Percentiles rank a stretch among this genome's conserved stretches.
Conservation (phyloP, 2,797 vertebrate genomes). For the Eremophila alpestris region DNA sequence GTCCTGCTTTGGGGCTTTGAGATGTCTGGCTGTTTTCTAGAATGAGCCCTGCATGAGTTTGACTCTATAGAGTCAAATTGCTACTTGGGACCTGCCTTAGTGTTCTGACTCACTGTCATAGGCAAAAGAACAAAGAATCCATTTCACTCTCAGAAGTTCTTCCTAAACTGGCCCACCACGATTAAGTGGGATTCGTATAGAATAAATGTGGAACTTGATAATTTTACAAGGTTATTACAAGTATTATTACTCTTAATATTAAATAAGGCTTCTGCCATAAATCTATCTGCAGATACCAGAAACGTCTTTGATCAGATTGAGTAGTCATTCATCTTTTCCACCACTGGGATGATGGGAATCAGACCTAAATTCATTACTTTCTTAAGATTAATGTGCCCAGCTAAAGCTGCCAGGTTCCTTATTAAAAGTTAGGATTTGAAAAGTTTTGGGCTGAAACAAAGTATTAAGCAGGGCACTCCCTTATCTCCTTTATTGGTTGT, state of each 20-base stretch:
- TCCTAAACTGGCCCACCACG: neutral
- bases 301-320: conserved; percentile 33
- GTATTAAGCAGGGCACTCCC: neutral
- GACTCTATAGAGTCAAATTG: neutral
- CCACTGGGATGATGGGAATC: conserved; percentile 16
- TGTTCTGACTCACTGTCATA: neutral
- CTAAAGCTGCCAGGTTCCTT: conserved; percentile 21
- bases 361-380: conserved; percentile 47
- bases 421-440: conserved; percentile 35
- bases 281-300: conserved; percentile 36
- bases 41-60: neutral
- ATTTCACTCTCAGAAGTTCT: neutral
- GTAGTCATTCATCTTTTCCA: conserved; percentile 8
- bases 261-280: conserved; percentile 33
- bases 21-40: neutral
- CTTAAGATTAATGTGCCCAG: conserved; percentile 27
- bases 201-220: neutral
- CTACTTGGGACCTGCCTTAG: neutral
- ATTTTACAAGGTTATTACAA: conserved; percentile 17
- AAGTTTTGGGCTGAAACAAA: neutral
- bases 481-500: conserved; percentile 24
- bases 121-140: neutral
- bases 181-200: neutral
- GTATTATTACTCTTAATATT: neutral
- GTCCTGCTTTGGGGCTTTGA: neutral